Base-by-base conservation (phyloP, 2,113 vertebrate genomes). In the Neoarius graeffei region DNA sequence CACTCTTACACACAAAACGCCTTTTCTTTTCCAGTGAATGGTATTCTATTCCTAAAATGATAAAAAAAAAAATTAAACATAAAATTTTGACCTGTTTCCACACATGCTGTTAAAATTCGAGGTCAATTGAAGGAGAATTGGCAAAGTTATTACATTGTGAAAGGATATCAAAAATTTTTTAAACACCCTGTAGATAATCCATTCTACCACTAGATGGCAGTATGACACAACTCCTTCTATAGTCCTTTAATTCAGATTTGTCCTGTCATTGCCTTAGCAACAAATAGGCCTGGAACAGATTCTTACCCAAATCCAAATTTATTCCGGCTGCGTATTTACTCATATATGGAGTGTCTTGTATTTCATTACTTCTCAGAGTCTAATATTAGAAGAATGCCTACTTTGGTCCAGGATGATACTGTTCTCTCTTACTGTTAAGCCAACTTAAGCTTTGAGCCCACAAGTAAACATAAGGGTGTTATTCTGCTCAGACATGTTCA, bases 161-260 rank as follows among this genome's bases (percentile, higher is more conserved):
- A 2, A 35, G 35, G 35, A 35, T 35, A 35, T n/a, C n/a, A n/a
- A n/a, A n/a, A n/a, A n/a, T n/a, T n/a, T n/a, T n/a, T n/a, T n/a
- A n/a, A n/a, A n/a, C n/a, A n/a, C n/a, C n/a, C n/a, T n/a, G n/a
- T n/a, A n/a, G n/a, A n/a, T n/a, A n/a, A n/a, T 35, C 35, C 35
- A 35, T 56, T 25, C n/a, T 50, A 74, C 85, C 83, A 62, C 85
- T 85, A 84, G 88, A 71, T 87, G 85, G 62, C 74, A 87, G 56
- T 81, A n/a, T 57, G 23, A 62, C 54, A 80, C 74, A 42, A 87
- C 35, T 60, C 59, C 66, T 57, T 42, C n/a, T 5, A 81, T 10
- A 0, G 50, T 15, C 42, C 15, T 14, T 48, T 64, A 66, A 80
- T 74, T 87, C 64, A 62, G 56, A 66, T 67, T 20, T 15, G 5